Percentiles rank a stretch among this genome's conserved stretches.
phyloP scores from a whole-genome alignment of 2,797 vertebrate genomes.

The Poeciliopsis gracilis region DNA sequence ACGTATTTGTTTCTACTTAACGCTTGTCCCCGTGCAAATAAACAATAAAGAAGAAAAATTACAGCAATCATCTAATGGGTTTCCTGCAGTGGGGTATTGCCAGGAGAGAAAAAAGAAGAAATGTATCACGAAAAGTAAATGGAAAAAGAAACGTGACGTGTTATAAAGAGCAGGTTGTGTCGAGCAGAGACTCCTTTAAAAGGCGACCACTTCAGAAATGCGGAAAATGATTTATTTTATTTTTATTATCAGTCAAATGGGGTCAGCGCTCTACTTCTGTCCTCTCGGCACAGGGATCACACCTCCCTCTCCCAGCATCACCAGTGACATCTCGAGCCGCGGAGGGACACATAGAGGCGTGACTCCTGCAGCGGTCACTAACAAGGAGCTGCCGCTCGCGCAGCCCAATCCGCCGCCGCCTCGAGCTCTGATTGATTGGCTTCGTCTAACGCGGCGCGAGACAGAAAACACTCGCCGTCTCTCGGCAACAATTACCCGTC shows the following conservation, averaged over 20 bases:
- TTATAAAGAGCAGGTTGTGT: background rate
- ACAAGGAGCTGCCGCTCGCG: slow-evolving; percentile 19
- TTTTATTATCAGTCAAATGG: background rate
- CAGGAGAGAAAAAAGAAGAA: background rate
- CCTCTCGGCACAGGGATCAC: background rate
- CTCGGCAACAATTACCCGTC: slow-evolving; percentile 68
- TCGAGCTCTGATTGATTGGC: slow-evolving; percentile 67
- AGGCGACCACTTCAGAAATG: background rate
- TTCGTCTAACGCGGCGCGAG: slow-evolving; percentile 47
- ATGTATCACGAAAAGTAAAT: background rate
- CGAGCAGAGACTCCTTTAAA: background rate
- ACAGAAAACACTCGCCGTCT: slow-evolving; percentile 64
- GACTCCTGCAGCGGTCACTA: slow-evolving; percentile 24
- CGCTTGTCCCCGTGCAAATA: background rate
- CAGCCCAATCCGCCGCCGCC: slow-evolving; percentile 5
- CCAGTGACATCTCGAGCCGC: slow-evolving; percentile 28
- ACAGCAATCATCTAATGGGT: background rate
- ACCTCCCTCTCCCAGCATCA: slow-evolving; percentile 8
- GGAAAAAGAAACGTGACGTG: background rate
- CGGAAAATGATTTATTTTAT: background rate
- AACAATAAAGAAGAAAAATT: background rate
- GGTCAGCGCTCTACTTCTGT: slow-evolving; percentile 17
- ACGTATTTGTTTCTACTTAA: background rate
- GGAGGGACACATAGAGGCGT: slow-evolving; percentile 35
- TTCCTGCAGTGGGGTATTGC: background rate